These are phyloP conservation scores for Peromyscus maniculatus DNA, from an alignment of 2,113 vertebrate species.

Conservation along the genomic window DNA sequence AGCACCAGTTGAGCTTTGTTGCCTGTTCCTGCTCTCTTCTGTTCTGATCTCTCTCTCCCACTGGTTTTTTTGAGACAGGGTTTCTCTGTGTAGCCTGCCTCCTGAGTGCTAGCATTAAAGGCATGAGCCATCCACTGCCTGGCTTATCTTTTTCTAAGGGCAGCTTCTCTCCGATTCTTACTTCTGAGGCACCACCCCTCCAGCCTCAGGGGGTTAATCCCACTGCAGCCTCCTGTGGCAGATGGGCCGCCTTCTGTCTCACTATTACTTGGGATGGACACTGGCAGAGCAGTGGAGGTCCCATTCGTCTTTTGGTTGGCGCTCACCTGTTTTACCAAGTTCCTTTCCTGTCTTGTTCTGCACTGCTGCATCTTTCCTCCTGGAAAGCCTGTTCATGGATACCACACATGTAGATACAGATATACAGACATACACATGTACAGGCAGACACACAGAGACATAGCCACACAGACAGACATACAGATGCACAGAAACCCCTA, in stretches of 20 bases:
- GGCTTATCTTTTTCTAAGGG: not conserved
- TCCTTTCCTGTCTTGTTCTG: not conserved
- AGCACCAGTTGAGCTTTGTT: not conserved
- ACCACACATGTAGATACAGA: not conserved
- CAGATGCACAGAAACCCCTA: not conserved
- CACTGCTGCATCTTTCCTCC: not conserved
- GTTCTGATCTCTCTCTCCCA: not conserved
- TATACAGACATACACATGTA: not conserved
- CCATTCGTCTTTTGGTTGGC: not conserved
- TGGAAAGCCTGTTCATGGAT: not conserved
- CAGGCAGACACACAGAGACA: no score
- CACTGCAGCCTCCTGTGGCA: not conserved
- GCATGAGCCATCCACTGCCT: not conserved
- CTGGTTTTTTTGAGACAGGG: no score
- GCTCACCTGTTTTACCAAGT: not conserved
- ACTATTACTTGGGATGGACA: rapidly evolving
- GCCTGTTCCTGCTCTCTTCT: not conserved
- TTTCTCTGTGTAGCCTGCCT: no score
- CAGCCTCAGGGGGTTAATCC: not conserved
- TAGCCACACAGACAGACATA: rapidly evolving
- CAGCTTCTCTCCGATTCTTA: not conserved
- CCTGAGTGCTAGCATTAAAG: no score
- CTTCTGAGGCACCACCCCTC: not conserved
- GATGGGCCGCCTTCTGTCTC: not conserved
- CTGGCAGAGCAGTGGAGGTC: not conserved